Evolutionary conservation across 2,888 invertebrate genomes (phyloP), one percentile per base, ranked within the genome.

Genomic region (Fragum fragum): DNA sequence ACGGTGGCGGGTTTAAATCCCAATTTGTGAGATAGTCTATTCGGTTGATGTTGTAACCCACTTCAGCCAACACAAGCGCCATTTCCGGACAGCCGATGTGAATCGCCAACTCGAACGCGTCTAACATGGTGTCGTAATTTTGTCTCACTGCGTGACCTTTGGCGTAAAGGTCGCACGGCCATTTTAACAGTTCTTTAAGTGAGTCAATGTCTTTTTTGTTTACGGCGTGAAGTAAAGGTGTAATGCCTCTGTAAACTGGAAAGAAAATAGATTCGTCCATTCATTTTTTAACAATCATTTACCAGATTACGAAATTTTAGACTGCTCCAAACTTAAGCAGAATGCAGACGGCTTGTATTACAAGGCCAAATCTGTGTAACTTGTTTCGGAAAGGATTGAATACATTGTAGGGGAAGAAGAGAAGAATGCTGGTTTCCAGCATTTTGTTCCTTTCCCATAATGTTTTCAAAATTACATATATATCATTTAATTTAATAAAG

Each of bases 51-150:
- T 88, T 87, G 63, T 91, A 93, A 0, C 92, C 92, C n/a, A 87
- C 79, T 9, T 68, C 59, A 1, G 86, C 81, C 21, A 91, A 82
- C 1, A 90, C 55, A 28, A 87, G 73, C 0, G 88, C 89, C 14
- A 90, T 76, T 18, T 90, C 87, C n/a, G 89, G 86, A 63, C 79
- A 83, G n/a, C 86, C 86, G n/a, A 84, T 79, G 69, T 89, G 79
- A 28, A 91, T 76, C 0, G 91, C 91, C 63, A 91, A 76, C 69
- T 91, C 88, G 59, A 89, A 89, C 2, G 90, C 82, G 76, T 92
- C 90, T 53, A 88, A 87, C n/a, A 87, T 87, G 32, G 83, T 71
- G 9, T 90, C 88, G 18, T 87, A 79, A 16, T 88, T 76, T 0
- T 82, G 71, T 26, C 79, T 79, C 21, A 79, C 69, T 47, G 90